These are phyloP conservation scores for Ormyrus pomaceus DNA, from an alignment of 2,888 invertebrate genomes.

Conservation along the genomic window DNA sequence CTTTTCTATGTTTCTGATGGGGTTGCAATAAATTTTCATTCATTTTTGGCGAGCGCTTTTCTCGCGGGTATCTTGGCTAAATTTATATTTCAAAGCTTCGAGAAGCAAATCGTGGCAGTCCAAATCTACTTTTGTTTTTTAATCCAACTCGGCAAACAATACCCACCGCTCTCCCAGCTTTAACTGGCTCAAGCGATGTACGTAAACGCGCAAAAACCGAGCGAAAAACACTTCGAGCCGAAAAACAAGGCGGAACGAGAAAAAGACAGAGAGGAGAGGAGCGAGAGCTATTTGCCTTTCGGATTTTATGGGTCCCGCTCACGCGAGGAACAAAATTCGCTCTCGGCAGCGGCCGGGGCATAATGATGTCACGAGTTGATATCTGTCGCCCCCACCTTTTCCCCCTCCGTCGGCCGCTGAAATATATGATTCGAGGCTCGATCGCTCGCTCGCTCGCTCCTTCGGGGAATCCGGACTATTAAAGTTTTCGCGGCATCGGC, in stretches of 20 bases:
- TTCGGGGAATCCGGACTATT: slow-evolving; percentile 39
- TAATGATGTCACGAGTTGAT: slow-evolving; percentile 48
- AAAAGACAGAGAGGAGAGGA: not conserved
- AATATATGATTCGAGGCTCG: not conserved
- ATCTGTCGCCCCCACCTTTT: not conserved
- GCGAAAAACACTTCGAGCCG: not conserved
- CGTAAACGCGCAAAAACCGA: not conserved
- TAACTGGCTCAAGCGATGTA: not conserved
- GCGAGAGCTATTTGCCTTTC: slow-evolving; percentile 3
- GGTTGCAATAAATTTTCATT: no score
- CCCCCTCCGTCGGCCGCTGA: not conserved
- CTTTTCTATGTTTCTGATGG: no score
- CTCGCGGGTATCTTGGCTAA: no score
- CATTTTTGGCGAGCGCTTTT: no score
- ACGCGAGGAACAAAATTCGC: slow-evolving; percentile 18
- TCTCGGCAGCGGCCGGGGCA: not conserved
- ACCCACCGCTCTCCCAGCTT: not conserved
- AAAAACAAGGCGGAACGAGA: not conserved
- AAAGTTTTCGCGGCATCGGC: slow-evolving; percentile 27
- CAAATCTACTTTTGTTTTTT: no score
- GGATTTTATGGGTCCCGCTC: slow-evolving; percentile 34
- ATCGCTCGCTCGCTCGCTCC: not conserved
- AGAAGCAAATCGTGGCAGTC: no score
- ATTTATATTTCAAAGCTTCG: no score
- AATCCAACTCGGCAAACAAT: no score